Evolutionary conservation across 2,888 invertebrate species (phyloP).

Genomic region (Malachius bipustulatus): DNA sequence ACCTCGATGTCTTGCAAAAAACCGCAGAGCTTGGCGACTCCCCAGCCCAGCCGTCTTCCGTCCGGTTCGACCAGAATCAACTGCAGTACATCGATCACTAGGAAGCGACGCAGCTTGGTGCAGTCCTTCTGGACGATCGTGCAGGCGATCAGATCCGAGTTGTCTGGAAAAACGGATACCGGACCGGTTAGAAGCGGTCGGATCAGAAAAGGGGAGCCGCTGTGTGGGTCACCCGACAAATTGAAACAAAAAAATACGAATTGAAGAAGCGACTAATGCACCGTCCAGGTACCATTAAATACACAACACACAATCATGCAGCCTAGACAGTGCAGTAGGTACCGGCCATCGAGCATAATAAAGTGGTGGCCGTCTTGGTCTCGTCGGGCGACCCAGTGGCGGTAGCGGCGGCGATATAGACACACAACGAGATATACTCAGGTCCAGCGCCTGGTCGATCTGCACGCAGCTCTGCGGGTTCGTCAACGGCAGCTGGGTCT

Average conservation of each 20-base stretch:
- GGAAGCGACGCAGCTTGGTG: conserved; percentile 79
- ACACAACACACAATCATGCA: neutral
- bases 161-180: too few relatives aligned
- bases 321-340: too few relatives aligned
- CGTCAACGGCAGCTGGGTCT: conserved; percentile 80
- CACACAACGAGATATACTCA: conserved; percentile 60
- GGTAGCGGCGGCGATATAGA: too few relatives aligned
- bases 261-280: neutral
- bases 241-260: conserved; percentile 2
- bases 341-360: too few relatives aligned
- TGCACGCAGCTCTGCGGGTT: conserved; percentile 81
- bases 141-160: conserved; percentile 94
- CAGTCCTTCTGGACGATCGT: conserved; percentile 86
- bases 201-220: too few relatives aligned
- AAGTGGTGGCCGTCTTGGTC: conserved; percentile 33
- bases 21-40: conserved; percentile 92
- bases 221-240: too few relatives aligned
- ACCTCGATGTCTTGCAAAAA: conserved; percentile 93
- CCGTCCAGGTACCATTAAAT: neutral
- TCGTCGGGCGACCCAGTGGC: conserved; percentile 29
- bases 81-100: conserved; percentile 92
- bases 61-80: conserved; percentile 97
- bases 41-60: conserved; percentile 89
- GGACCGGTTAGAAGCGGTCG: too few relatives aligned
- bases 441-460: conserved; percentile 87